Base-by-base conservation (phyloP, 2,113 vertebrate species). In the Lycaon pictus region DNA sequence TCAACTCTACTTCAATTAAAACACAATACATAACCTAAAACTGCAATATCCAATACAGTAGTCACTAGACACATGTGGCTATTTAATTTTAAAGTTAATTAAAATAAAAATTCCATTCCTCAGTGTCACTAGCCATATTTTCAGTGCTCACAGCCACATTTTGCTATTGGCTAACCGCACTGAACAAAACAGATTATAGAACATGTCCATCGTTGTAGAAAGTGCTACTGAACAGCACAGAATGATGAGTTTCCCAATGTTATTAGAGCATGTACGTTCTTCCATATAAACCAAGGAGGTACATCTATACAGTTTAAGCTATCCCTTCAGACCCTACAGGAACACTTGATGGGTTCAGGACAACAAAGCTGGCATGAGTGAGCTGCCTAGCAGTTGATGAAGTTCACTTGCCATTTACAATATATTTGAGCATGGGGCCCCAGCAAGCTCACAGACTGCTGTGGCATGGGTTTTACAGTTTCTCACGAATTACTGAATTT, bases 81-180 rank as follows among this genome's bases (percentile, higher is more conserved):
- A 84, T 77, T 71, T 82, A 88, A 87, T 72, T 76, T 95, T 60
- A 29, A 37, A 86, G 74, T 74, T 80, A 77, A n/a, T 85, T 86
- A 81, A 93, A 88, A 84, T 23, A 60, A 94, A 95, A 91, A 43
- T 58, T 20, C 29, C 74, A 2, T 87, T 83, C 23, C 35, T 81
- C 29, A 20, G 20, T 35, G 37, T 25, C n/a, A 51, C 20, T 22
- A 29, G 5, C 7, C 17, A 58, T 11, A 27, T 32, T 53, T 56
- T 22, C 74, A 72, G 27, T 11, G 20, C 13, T 63, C 79, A 58
- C 6, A 77, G 62, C 12, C 48, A 76, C 4, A 32, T 65, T 11
- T 83, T n/a, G 11, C 29, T 72, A 19, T 8, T 80, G 56, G n/a
- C 27, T 87, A 71, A 71, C 43, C 16, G 32, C 27, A 69, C 0